Evolutionary conservation across 2,888 invertebrate genomes (phyloP), one percentile per base, ranked within the genome.

Genomic region (Aricia artaxerxes): DNA sequence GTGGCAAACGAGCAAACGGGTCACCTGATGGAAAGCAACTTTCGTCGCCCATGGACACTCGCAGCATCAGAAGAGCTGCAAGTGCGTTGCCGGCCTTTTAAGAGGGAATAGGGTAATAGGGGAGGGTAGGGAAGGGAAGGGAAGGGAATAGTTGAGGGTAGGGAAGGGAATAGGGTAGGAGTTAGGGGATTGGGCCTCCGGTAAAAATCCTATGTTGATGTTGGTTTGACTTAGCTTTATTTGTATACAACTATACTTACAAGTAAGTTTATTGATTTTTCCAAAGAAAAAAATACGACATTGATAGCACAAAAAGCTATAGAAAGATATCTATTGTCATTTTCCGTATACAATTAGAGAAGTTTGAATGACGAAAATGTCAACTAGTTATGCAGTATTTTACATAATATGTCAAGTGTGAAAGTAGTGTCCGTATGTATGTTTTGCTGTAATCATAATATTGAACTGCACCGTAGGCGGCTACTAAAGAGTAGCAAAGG

Each of bases 391-490:
- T 64, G 64, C 31, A 73, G 72, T 73, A 73, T 57, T 73, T 78
- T 78, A 78, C 73, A 73, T 78, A 78, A 78, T 78, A 78, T 78
- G 78, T 73, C 78, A 78, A 73, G 53, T 61, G 73, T 72, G 78
- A 78, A 78, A 78, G 78, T 78, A 73, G 40, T 44, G 73, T 44
- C 78, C 57, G 44, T 73, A 38, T 73, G 38, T 73, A 31, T 49
- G 24, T 69, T 78, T 72, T 78, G 78, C 78, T 53, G 69, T 57
- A 73, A 44, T 78, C 49, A 69, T 53, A 49, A 69, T 53, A 53
- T 78, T 38, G 38, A 78, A 31, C 44, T 73, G 53, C 49, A 31
- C 57, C 24, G 73, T 72, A 31, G 64, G 60, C 35, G 73, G 40
- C 11, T 60, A 60, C 31, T 61, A 1, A 16, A 13, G 24, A 38